These are phyloP conservation scores for Manis crassicaudata DNA, from an alignment of 2,797 vertebrate genomes.

Conservation along the genomic window DNA sequence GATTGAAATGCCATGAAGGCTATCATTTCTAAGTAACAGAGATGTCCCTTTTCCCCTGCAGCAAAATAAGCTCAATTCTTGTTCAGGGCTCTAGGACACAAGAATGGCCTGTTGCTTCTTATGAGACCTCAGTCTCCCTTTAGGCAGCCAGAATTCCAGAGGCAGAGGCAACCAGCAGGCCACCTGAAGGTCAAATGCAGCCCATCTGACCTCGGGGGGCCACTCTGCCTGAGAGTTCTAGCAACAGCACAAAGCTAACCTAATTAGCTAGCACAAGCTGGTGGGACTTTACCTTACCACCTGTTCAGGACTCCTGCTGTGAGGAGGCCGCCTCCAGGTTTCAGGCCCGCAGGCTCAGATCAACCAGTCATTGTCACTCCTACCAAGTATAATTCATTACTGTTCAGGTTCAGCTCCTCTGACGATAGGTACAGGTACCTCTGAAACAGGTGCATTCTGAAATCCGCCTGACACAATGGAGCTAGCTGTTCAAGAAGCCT, in stretches of 20 bases:
- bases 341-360: not conserved
- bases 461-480: not conserved
- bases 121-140: not conserved
- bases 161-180: not conserved
- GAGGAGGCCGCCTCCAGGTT: not conserved
- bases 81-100: not conserved
- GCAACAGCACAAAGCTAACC: not conserved
- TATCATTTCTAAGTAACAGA: not conserved
- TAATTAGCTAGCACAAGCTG: not conserved
- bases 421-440: not conserved
- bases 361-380: not conserved
- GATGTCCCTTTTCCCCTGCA: not conserved
- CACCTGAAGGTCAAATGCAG: not conserved
- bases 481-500: not conserved
- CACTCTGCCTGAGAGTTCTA: not conserved
- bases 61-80: not conserved
- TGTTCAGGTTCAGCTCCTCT: not conserved
- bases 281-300: not conserved
- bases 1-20: not conserved
- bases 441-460: not conserved
- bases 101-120: not conserved
- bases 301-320: not conserved
- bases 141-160: not conserved
- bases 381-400: conserved; percentile 23
- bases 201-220: not conserved